Base-by-base conservation (phyloP, 2,797 vertebrate genomes). In the Neosilurus mollespiculum region DNA sequence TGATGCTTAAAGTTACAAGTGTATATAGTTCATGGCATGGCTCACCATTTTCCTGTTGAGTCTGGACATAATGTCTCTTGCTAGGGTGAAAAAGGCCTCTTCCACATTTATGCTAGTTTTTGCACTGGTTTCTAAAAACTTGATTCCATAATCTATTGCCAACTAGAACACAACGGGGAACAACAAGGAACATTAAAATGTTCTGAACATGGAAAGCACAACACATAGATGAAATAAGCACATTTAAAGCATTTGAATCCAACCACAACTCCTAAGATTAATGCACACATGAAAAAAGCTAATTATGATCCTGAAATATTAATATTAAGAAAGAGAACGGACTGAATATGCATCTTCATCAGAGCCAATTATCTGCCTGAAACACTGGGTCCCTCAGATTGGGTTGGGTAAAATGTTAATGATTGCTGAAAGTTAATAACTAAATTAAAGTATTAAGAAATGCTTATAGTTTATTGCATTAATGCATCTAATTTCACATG, bases 71-170 rank as follows among this genome's bases (percentile, higher is more conserved):
- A 99, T 99, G 92, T 99, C 98, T 93, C 96, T 95, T 89, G 95
- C 97, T 87, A 99, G 96, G 1, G 96, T 98, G 93, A 97, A 98
- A 96, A 99, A 99, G 16, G 97, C 97, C 95, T 99, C 98, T 92
- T 99, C 97, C 72, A 99, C 98, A 82, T 99, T 99, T 89, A 97
- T 91, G 90, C 98, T 96, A 75, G 98, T 97, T 93, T 99, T 99
- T 87, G 98, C 98, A 87, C 98, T 99, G 16, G 98, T 99, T 93
- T 99, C 98, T 94, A 99, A 91, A 90, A 99, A 99, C 91, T 99
- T 99, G 78, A 99, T 97, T 83, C 98, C 97, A 70, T 99, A 99
- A 93, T 99, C 98, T 91, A 99, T 99, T 58, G 98, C 98, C 93
- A 99, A 92, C 98, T 99, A 73, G 88, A 88, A 72, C 89, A 81